These are phyloP conservation scores for Pituophis catenifer DNA, from an alignment of 2,113 vertebrate genomes.

Conservation along the genomic window DNA sequence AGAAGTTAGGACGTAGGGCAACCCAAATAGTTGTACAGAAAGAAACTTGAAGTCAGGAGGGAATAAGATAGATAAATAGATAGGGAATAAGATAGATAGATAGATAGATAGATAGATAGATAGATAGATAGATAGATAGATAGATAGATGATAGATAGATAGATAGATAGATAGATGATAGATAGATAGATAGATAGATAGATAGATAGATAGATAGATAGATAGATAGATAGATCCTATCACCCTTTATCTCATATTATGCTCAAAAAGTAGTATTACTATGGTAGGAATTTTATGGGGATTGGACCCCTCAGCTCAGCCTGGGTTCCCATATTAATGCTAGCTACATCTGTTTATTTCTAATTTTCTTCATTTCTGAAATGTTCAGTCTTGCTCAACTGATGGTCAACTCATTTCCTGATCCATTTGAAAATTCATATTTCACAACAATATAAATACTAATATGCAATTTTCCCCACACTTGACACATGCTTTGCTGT, in stretches of 20 bases:
- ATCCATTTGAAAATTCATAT: background rate
- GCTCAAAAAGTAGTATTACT: background rate
- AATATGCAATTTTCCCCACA: background rate
- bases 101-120: too few species aligned
- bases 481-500: background rate
- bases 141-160: too few species aligned
- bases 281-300: background rate
- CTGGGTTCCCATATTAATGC: background rate
- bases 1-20: constrained; percentile 50
- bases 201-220: too few species aligned
- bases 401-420: background rate
- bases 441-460: background rate
- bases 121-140: too few species aligned
- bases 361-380: background rate
- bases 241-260: background rate
- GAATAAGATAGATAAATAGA: too few species aligned
- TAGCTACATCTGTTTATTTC: background rate
- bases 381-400: background rate
- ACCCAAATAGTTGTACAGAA: constrained; percentile 54
- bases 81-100: too few species aligned
- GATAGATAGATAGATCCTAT: background rate
- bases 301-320: background rate
- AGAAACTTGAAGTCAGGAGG: constrained; percentile 2
- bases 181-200: too few species aligned
- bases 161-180: too few species aligned